Base-by-base conservation (phyloP, 2,888 invertebrate species). In the Lithophane socia region DNA sequence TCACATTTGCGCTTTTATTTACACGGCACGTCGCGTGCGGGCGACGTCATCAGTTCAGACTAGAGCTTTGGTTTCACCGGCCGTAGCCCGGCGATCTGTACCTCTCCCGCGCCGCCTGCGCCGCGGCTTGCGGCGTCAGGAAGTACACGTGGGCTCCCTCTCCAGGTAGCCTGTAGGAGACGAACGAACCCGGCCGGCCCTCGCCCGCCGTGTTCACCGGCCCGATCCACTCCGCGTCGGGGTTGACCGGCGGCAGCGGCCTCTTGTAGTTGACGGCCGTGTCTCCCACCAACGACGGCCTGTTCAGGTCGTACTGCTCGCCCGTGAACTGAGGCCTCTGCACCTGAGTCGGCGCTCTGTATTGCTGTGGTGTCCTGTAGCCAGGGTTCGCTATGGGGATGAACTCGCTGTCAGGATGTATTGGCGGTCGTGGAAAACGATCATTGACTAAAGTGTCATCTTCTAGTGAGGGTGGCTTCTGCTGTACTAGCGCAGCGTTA, bases 91-190 rank as follows among this genome's bases (percentile, higher is more conserved):
- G 94, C 84, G 94, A 74, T 76, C 96, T 90, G 92, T 95, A 95
- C 86, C 95, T 90, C 76, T 95, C 94, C 64, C 95, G 90, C 77
- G 92, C 87, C 73, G 91, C 91, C 76, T 93, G 93, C 58, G 93
- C 92, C 68, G 88, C 87, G 7, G 97, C 97, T 89, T 98, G 98
- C 4, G 98, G 98, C 76, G 98, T 98, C 79, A 98, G 94, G 95
- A 98, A 98, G 92, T 98, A 98, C 89, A 98, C 98, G 93, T 98
- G 98, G 0, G 98, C 98, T 16, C 98, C 98, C 87, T 98, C 98
- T 0, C 98, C 98, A 0, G 98, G 98, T 78, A 98, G 94, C 88
- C 97, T 95, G 93, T 98, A 98, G 16, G 98, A 98, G 85, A 98
- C 97, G 89, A 97, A 97, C 37, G 98, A 97, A n/a, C 97, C 97